Evolutionary conservation across 2,888 invertebrate genomes (phyloP).

Genomic region (Lithophane socia): DNA sequence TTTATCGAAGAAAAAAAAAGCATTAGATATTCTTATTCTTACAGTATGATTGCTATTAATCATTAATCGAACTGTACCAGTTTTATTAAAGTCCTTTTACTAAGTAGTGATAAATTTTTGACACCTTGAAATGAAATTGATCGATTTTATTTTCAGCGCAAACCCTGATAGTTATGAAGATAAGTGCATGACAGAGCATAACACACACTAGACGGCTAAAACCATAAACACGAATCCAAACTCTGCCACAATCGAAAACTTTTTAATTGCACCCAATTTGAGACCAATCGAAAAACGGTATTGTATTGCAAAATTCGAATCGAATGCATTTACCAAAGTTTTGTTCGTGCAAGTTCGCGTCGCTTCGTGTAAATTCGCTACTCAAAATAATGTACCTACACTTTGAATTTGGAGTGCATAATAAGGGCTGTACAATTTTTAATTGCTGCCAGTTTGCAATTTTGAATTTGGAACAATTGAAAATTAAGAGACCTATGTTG

Average conservation of each 20-base stretch:
- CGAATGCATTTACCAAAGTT: conserved; percentile 78
- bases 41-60: no score
- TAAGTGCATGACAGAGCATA: conserved; percentile 22
- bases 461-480: conserved; percentile 53
- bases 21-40: no score
- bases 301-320: conserved; percentile 82
- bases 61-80: background rate
- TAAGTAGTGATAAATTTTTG: no score
- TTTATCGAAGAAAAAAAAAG: no score
- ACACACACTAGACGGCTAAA: conserved; percentile 39
- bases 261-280: conserved; percentile 87
- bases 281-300: conserved; percentile 86
- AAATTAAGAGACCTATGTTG: conserved; percentile 10
- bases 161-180: conserved; percentile 32
- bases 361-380: conserved; percentile 78
- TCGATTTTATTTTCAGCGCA: conserved; percentile 1
- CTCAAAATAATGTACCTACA: conserved; percentile 77
- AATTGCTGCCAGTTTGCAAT: conserved; percentile 60
- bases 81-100: background rate
- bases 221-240: conserved; percentile 61
- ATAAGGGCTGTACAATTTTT: conserved; percentile 71
- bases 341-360: conserved; percentile 74
- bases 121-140: conserved; percentile 3
- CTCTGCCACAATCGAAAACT: conserved; percentile 76
- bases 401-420: conserved; percentile 76